These are phyloP conservation scores for Sphaerophoria taeniata DNA, from an alignment of 2,888 invertebrate species.

Conservation along the genomic window DNA sequence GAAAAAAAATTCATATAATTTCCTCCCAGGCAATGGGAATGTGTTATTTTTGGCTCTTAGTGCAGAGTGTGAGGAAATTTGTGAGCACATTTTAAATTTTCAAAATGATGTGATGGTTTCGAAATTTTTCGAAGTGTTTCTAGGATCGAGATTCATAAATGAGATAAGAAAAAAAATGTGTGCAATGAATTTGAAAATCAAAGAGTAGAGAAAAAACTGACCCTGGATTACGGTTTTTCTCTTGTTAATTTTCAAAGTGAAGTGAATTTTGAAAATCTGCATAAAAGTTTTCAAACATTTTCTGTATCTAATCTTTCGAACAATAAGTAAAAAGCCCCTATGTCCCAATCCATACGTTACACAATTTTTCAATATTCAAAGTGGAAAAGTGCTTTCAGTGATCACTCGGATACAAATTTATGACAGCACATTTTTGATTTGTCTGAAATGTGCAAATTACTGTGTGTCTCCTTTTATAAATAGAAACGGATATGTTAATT, in stretches of 20 bases:
- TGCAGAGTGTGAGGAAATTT: constrained; percentile 56
- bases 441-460: constrained; percentile 41
- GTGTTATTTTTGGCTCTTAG: constrained; percentile 71
- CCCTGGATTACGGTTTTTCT: constrained; percentile 63
- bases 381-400: constrained; percentile 10
- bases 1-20: constrained; percentile 63
- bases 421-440: constrained; percentile 14
- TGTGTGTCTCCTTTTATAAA: constrained; percentile 43
- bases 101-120: background rate
- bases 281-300: background rate
- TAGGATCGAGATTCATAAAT: background rate
- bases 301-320: background rate
- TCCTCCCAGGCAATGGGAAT: constrained; percentile 72
- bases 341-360: background rate
- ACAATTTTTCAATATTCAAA: background rate
- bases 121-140: background rate
- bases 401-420: background rate
- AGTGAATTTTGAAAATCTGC: background rate
- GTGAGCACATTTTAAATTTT: constrained; percentile 51
- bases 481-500: constrained; percentile 43
- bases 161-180: background rate
- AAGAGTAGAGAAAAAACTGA: constrained; percentile 35
- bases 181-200: background rate
- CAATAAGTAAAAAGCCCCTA: background rate
- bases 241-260: background rate